phyloP scores from a whole-genome alignment of 1,140 invertebrate species.

The Hydropsyche tenuis region DNA sequence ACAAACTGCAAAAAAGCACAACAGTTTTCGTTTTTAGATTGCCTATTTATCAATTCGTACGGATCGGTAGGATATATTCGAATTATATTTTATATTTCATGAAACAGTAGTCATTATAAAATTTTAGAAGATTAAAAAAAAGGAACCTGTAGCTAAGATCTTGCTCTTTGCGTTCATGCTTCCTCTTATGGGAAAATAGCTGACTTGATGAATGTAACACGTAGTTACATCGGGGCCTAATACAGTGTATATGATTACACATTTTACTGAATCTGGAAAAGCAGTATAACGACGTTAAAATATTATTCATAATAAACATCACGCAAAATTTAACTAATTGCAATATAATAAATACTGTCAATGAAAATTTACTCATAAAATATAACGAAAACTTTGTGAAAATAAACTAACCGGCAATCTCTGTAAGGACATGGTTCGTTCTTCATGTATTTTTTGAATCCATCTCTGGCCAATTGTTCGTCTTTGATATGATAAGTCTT shows the following conservation, averaged over 20 bases:
- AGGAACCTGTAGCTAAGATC: slow-evolving; percentile 66
- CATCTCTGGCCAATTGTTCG: slow-evolving; percentile 92
- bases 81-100: slow-evolving; percentile 2
- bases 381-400: not conserved
- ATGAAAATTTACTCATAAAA: too few relatives aligned
- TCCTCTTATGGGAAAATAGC: slow-evolving; percentile 96
- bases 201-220: slow-evolving; percentile 96
- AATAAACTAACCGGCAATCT: slow-evolving; percentile 70
- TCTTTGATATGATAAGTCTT: slow-evolving; percentile 99
- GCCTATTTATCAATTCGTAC: not conserved
- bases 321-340: not conserved
- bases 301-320: not conserved
- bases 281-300: not conserved
- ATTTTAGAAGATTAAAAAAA: slow-evolving; percentile 18
- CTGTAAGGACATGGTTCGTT: slow-evolving; percentile 92
- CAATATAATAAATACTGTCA: not conserved
- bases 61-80: not conserved
- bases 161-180: slow-evolving; percentile 92
- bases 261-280: slow-evolving; percentile 79
- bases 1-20: slow-evolving; percentile 52
- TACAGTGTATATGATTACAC: slow-evolving; percentile 98
- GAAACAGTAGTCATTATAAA: slow-evolving; percentile 17
- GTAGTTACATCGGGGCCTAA: slow-evolving; percentile 92
- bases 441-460: slow-evolving; percentile 99
- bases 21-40: not conserved